Conservation (phyloP, 2,888 invertebrate genomes). For the Nipponacmea schrenckii region DNA sequence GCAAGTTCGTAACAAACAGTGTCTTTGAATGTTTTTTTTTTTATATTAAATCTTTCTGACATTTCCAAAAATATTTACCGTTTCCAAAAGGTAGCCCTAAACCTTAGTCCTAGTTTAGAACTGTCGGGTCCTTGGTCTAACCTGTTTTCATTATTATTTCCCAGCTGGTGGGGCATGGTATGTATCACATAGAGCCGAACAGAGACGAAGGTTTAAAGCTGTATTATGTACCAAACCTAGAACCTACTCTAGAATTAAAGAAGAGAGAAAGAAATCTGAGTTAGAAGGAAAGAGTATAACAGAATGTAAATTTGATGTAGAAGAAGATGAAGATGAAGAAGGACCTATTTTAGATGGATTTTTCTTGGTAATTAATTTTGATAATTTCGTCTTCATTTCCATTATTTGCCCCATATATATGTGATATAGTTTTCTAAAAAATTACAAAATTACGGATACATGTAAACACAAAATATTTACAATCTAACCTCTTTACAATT, state of each 20-base stretch:
- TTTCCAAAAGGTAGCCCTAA: no score
- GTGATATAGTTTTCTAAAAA: no score
- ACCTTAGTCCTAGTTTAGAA: no score
- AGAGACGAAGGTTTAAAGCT: conserved; percentile 62
- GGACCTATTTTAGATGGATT: conserved; percentile 63
- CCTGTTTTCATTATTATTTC: neutral
- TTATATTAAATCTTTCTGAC: no score
- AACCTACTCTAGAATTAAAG: conserved; percentile 60
- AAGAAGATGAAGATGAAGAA: conserved; percentile 45
- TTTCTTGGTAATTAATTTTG: conserved; percentile 56
- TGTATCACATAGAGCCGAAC: conserved; percentile 62
- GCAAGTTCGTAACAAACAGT: no score
- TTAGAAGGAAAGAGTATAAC: conserved; percentile 43
- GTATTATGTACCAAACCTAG: conserved; percentile 62
- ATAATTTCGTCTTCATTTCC: neutral
- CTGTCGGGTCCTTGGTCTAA: no score
- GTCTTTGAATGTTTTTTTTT: no score
- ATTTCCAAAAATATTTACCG: no score
- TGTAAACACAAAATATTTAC: no score
- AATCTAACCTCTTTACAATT: no score
- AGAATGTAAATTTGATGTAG: conserved; percentile 39
- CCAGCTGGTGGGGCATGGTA: conserved; percentile 65
- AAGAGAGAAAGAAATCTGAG: conserved; percentile 57
- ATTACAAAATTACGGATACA: no score
- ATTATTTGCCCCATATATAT: no score